A percentile compares a stretch with the other conserved stretches of the same genome.
phyloP scores from a whole-genome alignment of 2,888 invertebrate genomes.

The Dioctria linearis region DNA sequence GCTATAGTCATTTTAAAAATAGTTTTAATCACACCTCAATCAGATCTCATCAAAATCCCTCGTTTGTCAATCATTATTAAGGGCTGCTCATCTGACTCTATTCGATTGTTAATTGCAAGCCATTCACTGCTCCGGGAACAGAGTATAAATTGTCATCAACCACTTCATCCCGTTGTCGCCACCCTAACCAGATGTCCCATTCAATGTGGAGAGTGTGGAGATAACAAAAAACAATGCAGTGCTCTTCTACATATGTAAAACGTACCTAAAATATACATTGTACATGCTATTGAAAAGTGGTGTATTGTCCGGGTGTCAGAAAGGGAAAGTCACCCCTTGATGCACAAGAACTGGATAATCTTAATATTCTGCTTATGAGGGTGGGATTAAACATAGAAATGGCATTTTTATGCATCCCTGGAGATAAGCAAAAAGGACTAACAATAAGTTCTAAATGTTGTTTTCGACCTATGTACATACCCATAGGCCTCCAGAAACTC shows the following conservation, averaged over 20 bases:
- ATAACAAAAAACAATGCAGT: constrained; percentile 38
- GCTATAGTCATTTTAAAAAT: no score
- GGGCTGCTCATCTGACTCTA: not conserved
- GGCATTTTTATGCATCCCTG: constrained; percentile 47
- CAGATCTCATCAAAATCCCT: constrained; percentile 16
- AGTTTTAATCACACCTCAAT: constrained; percentile 31
- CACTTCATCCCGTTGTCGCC: not conserved
- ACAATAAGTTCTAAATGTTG: no score
- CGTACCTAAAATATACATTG: not conserved
- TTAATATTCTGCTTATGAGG: constrained; percentile 31
- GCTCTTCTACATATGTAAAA: no score
- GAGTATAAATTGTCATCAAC: constrained; percentile 18
- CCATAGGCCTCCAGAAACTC: no score
- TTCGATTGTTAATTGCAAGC: constrained; percentile 17
- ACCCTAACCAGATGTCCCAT: constrained; percentile 27
- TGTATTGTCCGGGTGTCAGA: constrained; percentile 26
- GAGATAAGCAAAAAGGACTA: constrained; percentile 27
- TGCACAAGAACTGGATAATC: not conserved
- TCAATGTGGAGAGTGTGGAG: not conserved
- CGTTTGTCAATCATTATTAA: constrained; percentile 40
- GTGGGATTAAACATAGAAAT: constrained; percentile 26
- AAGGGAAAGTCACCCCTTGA: not conserved
- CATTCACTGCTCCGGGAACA: constrained; percentile 14
- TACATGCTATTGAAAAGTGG: constrained; percentile 3
- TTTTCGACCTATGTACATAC: no score